These are phyloP conservation scores for Drosophila arizonae DNA, from an alignment of 1,140 invertebrate genomes.

Conservation along the genomic window DNA sequence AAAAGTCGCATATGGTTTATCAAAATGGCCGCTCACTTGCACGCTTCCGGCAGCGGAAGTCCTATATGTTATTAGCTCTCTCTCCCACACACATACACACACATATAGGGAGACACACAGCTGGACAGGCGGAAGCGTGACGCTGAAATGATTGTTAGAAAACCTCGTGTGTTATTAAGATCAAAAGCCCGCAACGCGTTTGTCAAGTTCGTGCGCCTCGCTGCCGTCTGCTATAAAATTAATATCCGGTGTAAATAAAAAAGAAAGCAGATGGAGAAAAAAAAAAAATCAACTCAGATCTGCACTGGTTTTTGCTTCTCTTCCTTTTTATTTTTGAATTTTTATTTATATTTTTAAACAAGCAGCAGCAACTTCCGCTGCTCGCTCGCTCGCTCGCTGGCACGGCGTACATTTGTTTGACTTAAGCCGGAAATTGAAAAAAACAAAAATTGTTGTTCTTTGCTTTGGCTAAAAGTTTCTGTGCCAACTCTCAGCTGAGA, in stretches of 20 bases:
- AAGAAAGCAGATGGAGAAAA: slow-evolving; percentile 5
- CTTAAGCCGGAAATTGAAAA: slow-evolving; percentile 80
- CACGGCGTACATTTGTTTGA: slow-evolving; percentile 73
- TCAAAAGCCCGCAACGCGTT: slow-evolving; percentile 69
- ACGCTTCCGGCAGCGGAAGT: slow-evolving; percentile 73
- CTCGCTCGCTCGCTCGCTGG: slow-evolving; percentile 26
- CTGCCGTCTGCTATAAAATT: slow-evolving; percentile 72
- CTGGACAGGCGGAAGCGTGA: slow-evolving; percentile 70
- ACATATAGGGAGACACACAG: slow-evolving; percentile 28
- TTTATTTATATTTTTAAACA: slow-evolving; percentile 58
- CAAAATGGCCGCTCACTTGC: slow-evolving; percentile 75
- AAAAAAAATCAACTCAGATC: neutral
- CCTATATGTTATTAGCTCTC: slow-evolving; percentile 75
- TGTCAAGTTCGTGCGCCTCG: slow-evolving; percentile 62
- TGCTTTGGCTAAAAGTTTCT: slow-evolving; percentile 60
- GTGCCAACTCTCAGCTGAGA: slow-evolving; percentile 40
- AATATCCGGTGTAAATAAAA: slow-evolving; percentile 80
- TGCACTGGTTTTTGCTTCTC: slow-evolving; percentile 7
- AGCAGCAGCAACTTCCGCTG: slow-evolving; percentile 72
- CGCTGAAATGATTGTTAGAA: slow-evolving; percentile 69
- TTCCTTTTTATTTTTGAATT: slow-evolving; percentile 1
- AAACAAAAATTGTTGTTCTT: slow-evolving; percentile 66
- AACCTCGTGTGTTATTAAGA: slow-evolving; percentile 51
- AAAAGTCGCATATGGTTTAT: slow-evolving; percentile 36
- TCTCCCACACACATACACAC: neutral